Evolutionary conservation across 2,113 vertebrate species (phyloP).

Genomic region (Oxyruncus cristatus): DNA sequence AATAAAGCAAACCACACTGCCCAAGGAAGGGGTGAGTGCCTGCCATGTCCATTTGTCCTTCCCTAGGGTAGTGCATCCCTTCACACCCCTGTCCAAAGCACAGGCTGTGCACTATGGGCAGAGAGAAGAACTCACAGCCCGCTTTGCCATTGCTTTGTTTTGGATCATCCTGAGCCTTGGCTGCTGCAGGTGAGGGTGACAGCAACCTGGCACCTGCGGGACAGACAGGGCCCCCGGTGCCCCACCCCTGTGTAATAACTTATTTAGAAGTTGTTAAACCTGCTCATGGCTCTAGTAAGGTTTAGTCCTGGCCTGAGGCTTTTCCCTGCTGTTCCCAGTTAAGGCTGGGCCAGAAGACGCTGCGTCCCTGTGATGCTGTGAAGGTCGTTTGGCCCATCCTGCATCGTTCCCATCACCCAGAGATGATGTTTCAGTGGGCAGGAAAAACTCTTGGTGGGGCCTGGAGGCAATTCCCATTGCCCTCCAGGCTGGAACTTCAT

Average conservation of each 20-base stretch:
- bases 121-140: neutral
- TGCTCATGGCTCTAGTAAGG: fast-evolving
- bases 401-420: fast-evolving
- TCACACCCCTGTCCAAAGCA: fast-evolving
- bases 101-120: fast-evolving
- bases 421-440: fast-evolving
- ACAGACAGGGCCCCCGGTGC: fast-evolving
- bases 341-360: neutral
- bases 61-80: neutral
- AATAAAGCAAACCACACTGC: too few relatives aligned
- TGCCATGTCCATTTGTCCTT: fast-evolving
- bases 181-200: neutral
- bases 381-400: neutral
- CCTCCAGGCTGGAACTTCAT: neutral
- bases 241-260: fast-evolving
- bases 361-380: fast-evolving
- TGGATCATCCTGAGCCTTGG: fast-evolving
- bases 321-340: neutral
- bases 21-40: neutral
- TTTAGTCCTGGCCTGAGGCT: neutral
- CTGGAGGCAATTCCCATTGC: fast-evolving
- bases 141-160: neutral
- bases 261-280: neutral
- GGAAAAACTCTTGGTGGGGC: neutral
- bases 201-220: neutral